Conservation (phyloP, 2,113 vertebrate species). For the Brachypteracias leptosomus region DNA sequence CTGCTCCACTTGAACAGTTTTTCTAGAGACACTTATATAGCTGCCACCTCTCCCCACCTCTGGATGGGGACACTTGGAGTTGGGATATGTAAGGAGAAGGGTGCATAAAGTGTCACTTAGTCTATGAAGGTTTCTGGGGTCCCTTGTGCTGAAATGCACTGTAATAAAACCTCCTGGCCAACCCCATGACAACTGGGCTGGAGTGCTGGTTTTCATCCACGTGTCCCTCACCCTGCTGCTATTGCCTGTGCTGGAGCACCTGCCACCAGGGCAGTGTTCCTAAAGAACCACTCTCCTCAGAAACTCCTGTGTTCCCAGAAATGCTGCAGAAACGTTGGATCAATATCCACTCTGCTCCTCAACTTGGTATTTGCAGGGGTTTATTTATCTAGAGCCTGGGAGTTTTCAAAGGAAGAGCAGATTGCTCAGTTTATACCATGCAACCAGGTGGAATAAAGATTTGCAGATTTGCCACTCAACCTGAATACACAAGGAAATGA, state of each 20-base stretch:
- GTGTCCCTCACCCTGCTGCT: neutral
- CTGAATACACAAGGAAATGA: neutral
- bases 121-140: neutral
- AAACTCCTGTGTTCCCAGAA: neutral
- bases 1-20: neutral
- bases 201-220: neutral
- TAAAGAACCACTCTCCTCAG: neutral
- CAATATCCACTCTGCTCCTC: neutral
- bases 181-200: neutral
- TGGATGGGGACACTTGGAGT: neutral
- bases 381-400: neutral
- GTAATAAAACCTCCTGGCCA: neutral
- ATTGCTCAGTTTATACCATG: neutral
- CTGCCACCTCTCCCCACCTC: neutral
- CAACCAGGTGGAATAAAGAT: constrained; percentile 25
- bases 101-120: neutral
- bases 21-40: neutral
- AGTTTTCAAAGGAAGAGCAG: neutral
- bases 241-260: neutral
- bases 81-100: neutral
- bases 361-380: neutral
- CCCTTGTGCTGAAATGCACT: accelerated
- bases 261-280: neutral
- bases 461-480: constrained; percentile 6
- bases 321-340: neutral